A percentile compares a stretch with the other conserved stretches of the same genome.
These are phyloP conservation scores for Drosophila gaucha DNA, from an alignment of 2,888 invertebrate species.

Conservation along the genomic window DNA sequence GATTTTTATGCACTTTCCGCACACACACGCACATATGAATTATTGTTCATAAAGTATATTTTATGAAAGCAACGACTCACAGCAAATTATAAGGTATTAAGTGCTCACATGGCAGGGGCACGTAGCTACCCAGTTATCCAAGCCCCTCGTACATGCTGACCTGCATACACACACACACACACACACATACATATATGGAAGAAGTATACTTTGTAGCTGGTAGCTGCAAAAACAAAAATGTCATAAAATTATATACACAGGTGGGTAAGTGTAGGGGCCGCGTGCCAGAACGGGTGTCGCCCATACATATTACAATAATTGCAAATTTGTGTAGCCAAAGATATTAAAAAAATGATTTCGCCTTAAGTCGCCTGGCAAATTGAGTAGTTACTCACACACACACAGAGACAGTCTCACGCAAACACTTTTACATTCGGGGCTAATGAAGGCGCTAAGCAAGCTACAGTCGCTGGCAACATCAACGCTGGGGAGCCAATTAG, in stretches of 20 bases:
- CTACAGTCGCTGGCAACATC: conserved; percentile 26
- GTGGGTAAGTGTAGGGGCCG: conserved; percentile 5
- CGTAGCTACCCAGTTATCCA: conserved; percentile 41
- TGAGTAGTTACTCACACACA: conserved; percentile 66
- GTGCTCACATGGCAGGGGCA: conserved; percentile 67
- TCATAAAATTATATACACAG: conserved; percentile 51
- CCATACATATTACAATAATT: conserved; percentile 70
- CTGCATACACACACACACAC: background rate
- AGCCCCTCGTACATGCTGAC: conserved; percentile 3
- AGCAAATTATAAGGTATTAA: conserved; percentile 79
- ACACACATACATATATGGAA: conserved; percentile 2
- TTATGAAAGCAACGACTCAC: conserved; percentile 77
- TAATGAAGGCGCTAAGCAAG: conserved; percentile 74
- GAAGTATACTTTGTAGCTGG: conserved; percentile 34
- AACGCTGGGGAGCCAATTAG: conserved; percentile 64
- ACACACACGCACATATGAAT: conserved; percentile 66
- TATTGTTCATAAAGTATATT: conserved; percentile 79
- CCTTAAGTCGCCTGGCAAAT: conserved; percentile 73
- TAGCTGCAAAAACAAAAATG: conserved; percentile 42
- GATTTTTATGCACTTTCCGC: conserved; percentile 77
- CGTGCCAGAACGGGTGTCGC: conserved; percentile 32
- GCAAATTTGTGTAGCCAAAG: conserved; percentile 72
- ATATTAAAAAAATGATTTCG: conserved; percentile 66
- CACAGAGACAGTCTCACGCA: conserved; percentile 6
- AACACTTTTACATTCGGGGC: conserved; percentile 24